Conservation (phyloP, 2,797 vertebrate species). For the Hafferia zeledoni region DNA sequence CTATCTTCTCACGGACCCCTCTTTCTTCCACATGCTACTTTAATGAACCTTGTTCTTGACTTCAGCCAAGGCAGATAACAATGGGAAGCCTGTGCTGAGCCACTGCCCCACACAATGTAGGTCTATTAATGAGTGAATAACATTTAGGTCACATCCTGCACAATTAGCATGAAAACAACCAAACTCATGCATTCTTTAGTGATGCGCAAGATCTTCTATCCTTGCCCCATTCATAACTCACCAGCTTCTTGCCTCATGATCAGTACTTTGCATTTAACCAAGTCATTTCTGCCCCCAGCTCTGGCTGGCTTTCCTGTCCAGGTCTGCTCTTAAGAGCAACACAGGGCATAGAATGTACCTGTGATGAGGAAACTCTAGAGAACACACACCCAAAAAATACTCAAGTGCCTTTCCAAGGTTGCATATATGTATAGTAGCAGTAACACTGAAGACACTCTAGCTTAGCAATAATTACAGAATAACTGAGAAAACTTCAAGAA, state of each 20-base stretch:
- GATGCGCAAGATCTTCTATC: neutral
- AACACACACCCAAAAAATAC: neutral
- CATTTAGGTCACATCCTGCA: neutral
- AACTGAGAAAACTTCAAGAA: neutral
- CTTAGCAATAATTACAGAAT: neutral
- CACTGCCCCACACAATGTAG: accelerated
- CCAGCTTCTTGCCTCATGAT: neutral
- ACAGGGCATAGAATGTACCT: neutral
- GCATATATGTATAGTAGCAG: neutral
- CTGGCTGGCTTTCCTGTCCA: neutral
- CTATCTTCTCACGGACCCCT: neutral
- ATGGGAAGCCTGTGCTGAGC: neutral
- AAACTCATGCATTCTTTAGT: accelerated
- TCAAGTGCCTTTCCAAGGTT: accelerated
- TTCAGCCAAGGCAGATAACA: neutral
- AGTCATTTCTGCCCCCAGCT: neutral
- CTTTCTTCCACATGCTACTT: neutral
- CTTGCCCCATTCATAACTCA: neutral
- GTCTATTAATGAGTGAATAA: neutral
- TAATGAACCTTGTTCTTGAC: neutral
- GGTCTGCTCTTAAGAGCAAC: neutral
- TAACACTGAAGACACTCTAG: neutral
- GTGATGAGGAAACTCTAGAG: neutral
- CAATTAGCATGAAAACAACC: neutral
- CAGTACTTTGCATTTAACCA: neutral